A percentile compares a stretch with the other conserved stretches of the same genome.
phyloP scores from a whole-genome alignment of 2,113 vertebrate species.

The Oreamnos americanus region DNA sequence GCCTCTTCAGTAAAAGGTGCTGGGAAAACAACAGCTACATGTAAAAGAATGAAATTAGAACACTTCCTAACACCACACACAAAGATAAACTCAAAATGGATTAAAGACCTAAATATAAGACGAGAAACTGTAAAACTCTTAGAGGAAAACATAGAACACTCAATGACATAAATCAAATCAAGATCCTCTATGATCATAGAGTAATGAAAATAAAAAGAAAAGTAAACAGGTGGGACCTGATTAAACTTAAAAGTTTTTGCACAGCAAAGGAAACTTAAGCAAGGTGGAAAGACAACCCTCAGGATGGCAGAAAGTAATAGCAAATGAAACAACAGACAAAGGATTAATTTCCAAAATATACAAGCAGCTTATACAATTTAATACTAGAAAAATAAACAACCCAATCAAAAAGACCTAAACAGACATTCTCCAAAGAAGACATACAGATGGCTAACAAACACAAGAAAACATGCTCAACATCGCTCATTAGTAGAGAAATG shows the following conservation, averaged over 20 bases:
- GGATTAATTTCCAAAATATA: neutral
- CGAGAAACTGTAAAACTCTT: neutral
- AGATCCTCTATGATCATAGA: neutral
- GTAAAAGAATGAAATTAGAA: neutral
- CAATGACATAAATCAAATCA: neutral
- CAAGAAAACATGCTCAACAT: neutral
- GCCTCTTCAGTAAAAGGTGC: neutral
- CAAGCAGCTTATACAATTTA: neutral
- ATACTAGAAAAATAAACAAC: neutral
- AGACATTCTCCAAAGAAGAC: neutral
- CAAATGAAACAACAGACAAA: neutral
- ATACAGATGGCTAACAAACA: neutral
- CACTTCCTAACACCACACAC: neutral
- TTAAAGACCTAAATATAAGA: neutral
- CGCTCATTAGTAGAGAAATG: neutral
- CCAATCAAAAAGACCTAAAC: neutral
- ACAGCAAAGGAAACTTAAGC: neutral
- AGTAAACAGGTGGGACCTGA: neutral
- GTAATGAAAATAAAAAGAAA: neutral
- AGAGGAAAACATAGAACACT: neutral
- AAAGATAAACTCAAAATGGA: neutral
- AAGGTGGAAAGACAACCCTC: neutral
- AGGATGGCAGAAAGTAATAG: neutral
- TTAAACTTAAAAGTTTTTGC: neutral
- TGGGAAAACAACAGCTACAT: neutral